phyloP scores from a whole-genome alignment of 2,797 vertebrate genomes.

The Enteromius trimaculatus region DNA sequence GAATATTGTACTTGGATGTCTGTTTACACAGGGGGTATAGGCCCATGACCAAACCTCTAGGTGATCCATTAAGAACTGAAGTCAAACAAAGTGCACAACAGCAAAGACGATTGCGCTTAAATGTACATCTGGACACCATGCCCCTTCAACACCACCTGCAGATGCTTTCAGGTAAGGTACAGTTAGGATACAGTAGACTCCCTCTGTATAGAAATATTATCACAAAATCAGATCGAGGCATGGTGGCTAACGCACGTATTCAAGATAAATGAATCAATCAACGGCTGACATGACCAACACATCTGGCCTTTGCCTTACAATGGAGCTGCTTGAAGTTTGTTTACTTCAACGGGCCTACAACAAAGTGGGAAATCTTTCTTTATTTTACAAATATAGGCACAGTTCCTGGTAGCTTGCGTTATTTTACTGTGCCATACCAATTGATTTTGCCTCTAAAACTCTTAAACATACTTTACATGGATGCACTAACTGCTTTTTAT shows the following conservation, averaged over 20 bases:
- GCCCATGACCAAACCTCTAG: not conserved
- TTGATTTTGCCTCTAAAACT: not conserved
- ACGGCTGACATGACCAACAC: not conserved
- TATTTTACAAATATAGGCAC: not conserved
- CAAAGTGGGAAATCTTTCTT: not conserved
- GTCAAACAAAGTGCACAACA: not conserved
- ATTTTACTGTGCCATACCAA: not conserved
- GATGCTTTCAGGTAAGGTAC: not conserved
- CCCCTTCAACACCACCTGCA: constrained; percentile 14
- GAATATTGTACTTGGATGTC: not conserved
- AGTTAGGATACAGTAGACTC: constrained; percentile 17
- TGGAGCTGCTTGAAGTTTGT: not conserved
- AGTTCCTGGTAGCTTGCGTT: not conserved
- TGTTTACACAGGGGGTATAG: constrained; percentile 2
- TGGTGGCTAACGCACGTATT: not conserved
- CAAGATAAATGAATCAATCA: not conserved
- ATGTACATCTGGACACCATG: constrained; percentile 17
- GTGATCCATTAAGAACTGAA: not conserved
- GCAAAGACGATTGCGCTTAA: not conserved
- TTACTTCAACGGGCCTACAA: not conserved
- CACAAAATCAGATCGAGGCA: not conserved
- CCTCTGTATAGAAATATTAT: constrained; percentile 24
- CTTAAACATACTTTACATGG: not conserved
- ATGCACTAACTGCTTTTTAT: not conserved
- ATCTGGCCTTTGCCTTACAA: not conserved